Percentiles rank a stretch among this genome's conserved stretches.
Evolutionary conservation across 2,113 vertebrate species (phyloP).

Genomic region (Esox niger): DNA sequence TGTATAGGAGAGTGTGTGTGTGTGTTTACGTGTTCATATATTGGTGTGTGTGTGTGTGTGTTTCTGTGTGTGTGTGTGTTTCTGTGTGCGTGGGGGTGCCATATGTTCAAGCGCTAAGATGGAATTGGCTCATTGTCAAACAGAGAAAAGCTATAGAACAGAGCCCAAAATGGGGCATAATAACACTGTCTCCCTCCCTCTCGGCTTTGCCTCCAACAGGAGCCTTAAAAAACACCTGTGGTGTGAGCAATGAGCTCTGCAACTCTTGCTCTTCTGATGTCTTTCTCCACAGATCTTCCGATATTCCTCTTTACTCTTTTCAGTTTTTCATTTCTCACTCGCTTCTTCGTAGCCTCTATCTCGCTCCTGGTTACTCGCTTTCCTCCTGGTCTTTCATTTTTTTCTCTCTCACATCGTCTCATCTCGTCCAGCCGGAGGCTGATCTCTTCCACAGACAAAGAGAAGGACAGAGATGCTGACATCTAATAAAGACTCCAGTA

Average conservation of each 20-base stretch:
- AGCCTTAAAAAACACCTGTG: constrained; percentile 75
- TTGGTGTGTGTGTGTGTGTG: no score
- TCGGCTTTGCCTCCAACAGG: constrained; percentile 61
- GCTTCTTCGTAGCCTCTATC: not conserved
- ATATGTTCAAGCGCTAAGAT: constrained; percentile 58
- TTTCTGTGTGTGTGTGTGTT: constrained; percentile 53
- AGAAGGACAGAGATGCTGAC: constrained; percentile 59
- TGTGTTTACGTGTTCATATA: no score
- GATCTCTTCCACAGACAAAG: constrained; percentile 68
- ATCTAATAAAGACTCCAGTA: constrained; percentile 63
- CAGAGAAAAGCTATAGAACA: constrained; percentile 44
- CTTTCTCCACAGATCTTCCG: constrained; percentile 2
- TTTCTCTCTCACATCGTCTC: constrained; percentile 9
- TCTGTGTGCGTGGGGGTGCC: constrained; percentile 49
- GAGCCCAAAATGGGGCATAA: constrained; percentile 34
- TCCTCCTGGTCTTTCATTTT: constrained; percentile 31
- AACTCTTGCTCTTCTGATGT: constrained; percentile 22
- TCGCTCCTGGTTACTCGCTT: not conserved
- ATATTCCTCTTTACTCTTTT: constrained; percentile 13
- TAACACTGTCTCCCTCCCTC: not conserved
- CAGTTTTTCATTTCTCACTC: constrained; percentile 2
- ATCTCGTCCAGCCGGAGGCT: constrained; percentile 43
- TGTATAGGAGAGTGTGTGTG: constrained; percentile 55
- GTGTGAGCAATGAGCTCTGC: constrained; percentile 66
- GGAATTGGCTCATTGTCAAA: constrained; percentile 65